Percentiles rank a stretch among this genome's conserved stretches.
Conservation (phyloP, 2,797 vertebrate species). For the Acridotheres tristis region DNA sequence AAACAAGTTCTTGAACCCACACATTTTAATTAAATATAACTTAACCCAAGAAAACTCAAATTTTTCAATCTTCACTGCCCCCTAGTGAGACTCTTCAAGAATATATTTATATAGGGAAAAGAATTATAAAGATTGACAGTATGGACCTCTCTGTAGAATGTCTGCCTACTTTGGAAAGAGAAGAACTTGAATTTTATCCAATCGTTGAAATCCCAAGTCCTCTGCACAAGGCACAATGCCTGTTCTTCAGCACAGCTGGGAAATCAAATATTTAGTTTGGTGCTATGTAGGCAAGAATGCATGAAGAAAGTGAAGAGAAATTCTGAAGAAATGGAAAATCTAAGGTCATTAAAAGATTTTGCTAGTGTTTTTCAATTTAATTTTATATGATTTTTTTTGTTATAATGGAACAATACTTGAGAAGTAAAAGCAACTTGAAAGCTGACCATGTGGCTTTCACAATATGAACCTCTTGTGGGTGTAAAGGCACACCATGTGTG, state of each 20-base stretch:
- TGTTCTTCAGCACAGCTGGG: neutral
- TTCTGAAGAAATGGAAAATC: neutral
- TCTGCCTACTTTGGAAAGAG: neutral
- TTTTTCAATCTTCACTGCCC: constrained; percentile 34
- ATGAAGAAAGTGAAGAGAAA: neutral
- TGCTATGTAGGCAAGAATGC: neutral
- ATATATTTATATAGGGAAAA: neutral
- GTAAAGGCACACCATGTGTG: neutral
- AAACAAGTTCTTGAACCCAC: neutral
- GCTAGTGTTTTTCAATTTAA: neutral
- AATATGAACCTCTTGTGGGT: neutral
- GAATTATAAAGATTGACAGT: neutral
- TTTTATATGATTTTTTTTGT: neutral
- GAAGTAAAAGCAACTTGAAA: neutral
- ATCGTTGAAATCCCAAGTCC: neutral
- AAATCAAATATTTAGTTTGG: neutral
- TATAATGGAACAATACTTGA: neutral
- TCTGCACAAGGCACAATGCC: neutral
- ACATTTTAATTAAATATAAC: neutral
- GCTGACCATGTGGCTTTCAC: neutral
- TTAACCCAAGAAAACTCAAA: neutral
- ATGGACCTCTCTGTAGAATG: neutral
- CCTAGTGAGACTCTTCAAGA: constrained; percentile 24
- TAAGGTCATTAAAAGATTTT: neutral
- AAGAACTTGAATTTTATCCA: neutral